Evolutionary conservation across 2,797 vertebrate genomes (phyloP), one percentile per base, ranked within the genome.

Genomic region (Arnoldichthys spilopterus): DNA sequence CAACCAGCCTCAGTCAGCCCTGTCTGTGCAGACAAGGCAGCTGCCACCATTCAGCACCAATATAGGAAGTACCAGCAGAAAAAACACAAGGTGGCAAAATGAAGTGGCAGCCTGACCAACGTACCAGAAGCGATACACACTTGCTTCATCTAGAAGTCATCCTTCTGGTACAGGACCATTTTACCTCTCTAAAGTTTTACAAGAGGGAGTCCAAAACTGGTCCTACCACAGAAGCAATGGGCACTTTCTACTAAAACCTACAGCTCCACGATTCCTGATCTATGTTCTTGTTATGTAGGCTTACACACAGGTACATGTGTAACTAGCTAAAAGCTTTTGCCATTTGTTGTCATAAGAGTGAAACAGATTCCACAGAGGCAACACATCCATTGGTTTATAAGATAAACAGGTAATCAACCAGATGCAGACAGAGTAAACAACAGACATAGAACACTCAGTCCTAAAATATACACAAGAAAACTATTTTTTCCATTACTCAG

Each of bases 11-110:
- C 88, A 0, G 85, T 88, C 28, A 90, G 89, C 83, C 89, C 90
- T 0, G 80, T 88, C 7, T 89, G 91, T 26, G 79, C 83, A 0
- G 93, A 96, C 72, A 92, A 87, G 83, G 94, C 94, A 0, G 95
- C 95, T 0, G 28, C 92, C 54, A 94, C 95, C 79, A 96, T 95
- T 86, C 95, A 97, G 90, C 92, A 84, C 74, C 94, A 94, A 78
- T 95, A 92, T 90, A 92, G 93, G 81, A 96, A 94, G 78, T 95
- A 96, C 81, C 95, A 96, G 82, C 92, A 95, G 86, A 95, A 94
- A 89, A 95, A 96, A 82, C 91, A 94, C 0, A 91, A 90, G 86
- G 91, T 91, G 16, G 54, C 20, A 72, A 90, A 92, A 49, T 90
- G 91, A 84, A 74, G 43, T 3, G 3, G 30, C 30, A 53, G 32